Percentiles rank a stretch among this genome's conserved stretches.
Evolutionary conservation across 2,888 invertebrate genomes (phyloP).

Genomic region (Rotaria socialis): DNA sequence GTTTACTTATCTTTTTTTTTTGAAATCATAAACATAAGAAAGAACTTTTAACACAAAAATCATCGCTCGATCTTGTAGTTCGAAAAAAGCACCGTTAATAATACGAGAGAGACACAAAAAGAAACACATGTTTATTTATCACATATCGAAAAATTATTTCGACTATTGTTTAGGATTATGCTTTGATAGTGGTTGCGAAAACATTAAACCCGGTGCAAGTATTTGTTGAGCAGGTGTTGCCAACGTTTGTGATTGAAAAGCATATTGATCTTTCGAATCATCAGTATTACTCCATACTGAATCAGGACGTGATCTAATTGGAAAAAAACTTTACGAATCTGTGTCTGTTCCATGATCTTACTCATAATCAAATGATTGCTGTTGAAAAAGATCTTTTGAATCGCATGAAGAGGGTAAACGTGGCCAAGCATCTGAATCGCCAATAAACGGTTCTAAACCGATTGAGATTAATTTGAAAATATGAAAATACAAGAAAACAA

Average conservation of each 20-base stretch:
- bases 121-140: not conserved
- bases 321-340: not conserved
- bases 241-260: not conserved
- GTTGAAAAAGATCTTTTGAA: not conserved
- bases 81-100: not conserved
- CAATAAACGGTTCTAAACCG: no score
- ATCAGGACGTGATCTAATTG: not conserved
- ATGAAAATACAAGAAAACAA: no score
- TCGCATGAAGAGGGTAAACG: not conserved
- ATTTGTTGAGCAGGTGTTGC: not conserved
- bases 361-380: not conserved
- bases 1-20: not conserved
- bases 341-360: not conserved
- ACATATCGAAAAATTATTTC: no score
- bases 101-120: not conserved
- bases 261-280: not conserved
- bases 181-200: not conserved
- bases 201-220: not conserved
- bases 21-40: not conserved
- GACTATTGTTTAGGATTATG: not conserved
- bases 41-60: not conserved
- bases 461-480: not conserved
- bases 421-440: not conserved
- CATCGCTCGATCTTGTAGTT: not conserved
- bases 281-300: not conserved